phyloP scores from a whole-genome alignment of 2,113 vertebrate species.

The Ibidorhyncha struthersii region DNA sequence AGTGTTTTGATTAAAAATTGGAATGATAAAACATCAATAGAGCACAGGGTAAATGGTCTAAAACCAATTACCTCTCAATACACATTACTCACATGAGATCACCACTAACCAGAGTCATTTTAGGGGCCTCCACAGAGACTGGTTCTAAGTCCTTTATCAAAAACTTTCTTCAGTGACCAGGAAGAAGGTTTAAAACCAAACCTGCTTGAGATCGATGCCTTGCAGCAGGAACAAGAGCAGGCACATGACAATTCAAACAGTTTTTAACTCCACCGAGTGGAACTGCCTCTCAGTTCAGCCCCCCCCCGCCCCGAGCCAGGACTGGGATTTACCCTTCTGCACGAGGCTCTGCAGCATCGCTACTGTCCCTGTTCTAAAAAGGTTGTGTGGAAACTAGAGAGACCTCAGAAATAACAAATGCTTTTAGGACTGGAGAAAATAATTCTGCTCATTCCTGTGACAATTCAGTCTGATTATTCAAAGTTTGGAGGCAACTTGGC shows the following conservation, averaged over 20 bases:
- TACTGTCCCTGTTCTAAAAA: neutral
- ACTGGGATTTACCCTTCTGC: neutral
- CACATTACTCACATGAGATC: neutral
- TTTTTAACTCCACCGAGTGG: neutral
- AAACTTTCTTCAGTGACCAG: neutral
- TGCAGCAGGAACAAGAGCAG: fast-evolving
- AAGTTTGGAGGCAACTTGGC: neutral
- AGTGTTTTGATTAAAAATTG: neutral
- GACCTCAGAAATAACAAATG: neutral
- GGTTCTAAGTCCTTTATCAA: neutral
- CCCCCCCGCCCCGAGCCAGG: too few species aligned
- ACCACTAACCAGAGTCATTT: neutral
- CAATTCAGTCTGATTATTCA: neutral
- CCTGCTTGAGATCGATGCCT: neutral
- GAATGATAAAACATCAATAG: neutral
- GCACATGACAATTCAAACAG: neutral
- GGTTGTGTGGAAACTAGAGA: neutral
- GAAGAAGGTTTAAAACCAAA: neutral
- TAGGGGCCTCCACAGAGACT: neutral
- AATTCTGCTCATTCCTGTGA: neutral
- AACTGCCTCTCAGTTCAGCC: neutral
- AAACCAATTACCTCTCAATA: neutral
- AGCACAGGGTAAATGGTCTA: neutral
- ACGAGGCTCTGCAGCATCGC: fast-evolving
- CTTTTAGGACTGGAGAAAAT: neutral